Evolutionary conservation across 2,888 invertebrate species (phyloP), one percentile per base, ranked within the genome.

Genomic region (Parnassius apollo): DNA sequence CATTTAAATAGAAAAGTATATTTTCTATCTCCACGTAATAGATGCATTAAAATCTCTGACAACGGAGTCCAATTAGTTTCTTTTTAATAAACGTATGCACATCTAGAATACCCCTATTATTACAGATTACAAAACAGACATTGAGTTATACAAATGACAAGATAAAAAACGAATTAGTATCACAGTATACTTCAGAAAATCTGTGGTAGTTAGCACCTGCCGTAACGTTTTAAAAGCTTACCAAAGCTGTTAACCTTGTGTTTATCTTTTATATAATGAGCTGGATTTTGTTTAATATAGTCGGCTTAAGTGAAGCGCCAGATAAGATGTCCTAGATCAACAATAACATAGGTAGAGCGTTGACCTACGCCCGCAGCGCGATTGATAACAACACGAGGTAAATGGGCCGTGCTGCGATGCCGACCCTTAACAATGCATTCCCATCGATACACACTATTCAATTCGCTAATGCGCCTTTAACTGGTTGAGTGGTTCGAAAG

Each of bases 391-490:
- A 86, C 77, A 75, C 77, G 71, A 76, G 82, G 83, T 86, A 85
- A 89, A 90, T 89, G 87, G 84, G 73, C 82, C 87, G 83, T 86
- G 72, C 74, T 76, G 75, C 78, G 75, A 77, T 76, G 64, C 69
- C 73, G 74, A 75, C 74, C 76, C 78, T 77, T 81, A 80, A 88
- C 87, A 86, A 86, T 85, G 77, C 76, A 70, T 68, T 73, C 69
- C 77, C 80, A 82, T 83, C 80, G 85, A 83, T 84, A 81, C 80
- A 77, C 71, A 75, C 81, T 80, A 88, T 90, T 89, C 90, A 89
- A 84, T 86, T 85, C 82, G 82, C 85, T 88, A 88, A 90, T 88
- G 75, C 75, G 83, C 80, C 78, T 80, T 77, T 88, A 89, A 89
- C 87, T 87, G 88, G 88, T 85, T 84, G 80, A 89, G 75, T 88